Conservation (phyloP, 2,113 vertebrate genomes). For the Lepisosteus oculatus region DNA sequence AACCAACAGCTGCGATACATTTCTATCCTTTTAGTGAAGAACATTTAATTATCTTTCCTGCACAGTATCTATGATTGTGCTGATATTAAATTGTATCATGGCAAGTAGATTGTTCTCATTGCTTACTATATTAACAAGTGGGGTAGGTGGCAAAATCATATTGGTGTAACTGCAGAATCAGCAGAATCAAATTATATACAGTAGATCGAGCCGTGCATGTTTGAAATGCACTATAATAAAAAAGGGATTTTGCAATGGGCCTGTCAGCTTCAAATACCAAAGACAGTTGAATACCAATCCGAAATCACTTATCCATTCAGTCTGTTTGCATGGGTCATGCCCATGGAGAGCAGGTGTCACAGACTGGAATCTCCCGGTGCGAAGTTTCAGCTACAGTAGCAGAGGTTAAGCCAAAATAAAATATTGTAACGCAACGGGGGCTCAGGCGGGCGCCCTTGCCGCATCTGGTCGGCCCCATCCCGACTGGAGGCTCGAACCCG, state of each 20-base stretch:
- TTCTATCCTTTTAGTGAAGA: too few species aligned
- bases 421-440: too few species aligned
- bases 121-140: not conserved
- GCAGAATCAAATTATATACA: not conserved
- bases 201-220: not conserved
- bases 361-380: slow-evolving; percentile 31
- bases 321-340: slow-evolving; percentile 23
- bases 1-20: too few species aligned
- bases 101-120: not conserved
- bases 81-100: too few species aligned
- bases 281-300: slow-evolving; percentile 14
- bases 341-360: slow-evolving; percentile 26
- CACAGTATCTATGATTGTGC: too few species aligned
- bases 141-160: not conserved
- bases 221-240: not conserved
- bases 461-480: too few species aligned
- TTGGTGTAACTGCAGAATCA: not conserved
- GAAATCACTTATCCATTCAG: slow-evolving; percentile 22
- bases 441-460: too few species aligned
- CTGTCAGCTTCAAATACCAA: slow-evolving; percentile 20
- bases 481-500: too few species aligned
- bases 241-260: not conserved
- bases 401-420: slow-evolving; percentile 34
- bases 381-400: slow-evolving; percentile 34
- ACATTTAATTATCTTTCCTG: too few species aligned